Evolutionary conservation across 2,113 vertebrate genomes (phyloP), one percentile per base, ranked within the genome.

Genomic region (Poecile atricapillus): DNA sequence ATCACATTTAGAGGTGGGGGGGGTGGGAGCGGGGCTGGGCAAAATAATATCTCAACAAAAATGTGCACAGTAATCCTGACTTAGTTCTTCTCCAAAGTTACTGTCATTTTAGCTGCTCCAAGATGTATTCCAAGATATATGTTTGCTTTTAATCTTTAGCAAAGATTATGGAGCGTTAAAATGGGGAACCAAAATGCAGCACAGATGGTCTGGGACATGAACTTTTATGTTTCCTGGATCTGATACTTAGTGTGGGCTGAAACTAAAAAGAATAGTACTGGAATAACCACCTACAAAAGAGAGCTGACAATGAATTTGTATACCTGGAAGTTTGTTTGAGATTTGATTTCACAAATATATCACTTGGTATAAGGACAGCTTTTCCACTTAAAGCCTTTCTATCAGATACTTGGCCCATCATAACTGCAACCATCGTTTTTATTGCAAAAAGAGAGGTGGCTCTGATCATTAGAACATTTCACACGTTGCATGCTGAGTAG

Each of bases 391-490:
- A 30, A 56, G 5, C 3, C 13, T 59, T 84, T 43, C 16, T 85
- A 23, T 53, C 25, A 22, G 22, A 9, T 43, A 49, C 10, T 31
- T 90, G 27, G 16, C 58, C n/a, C n/a, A 53, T 69, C 11, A 16
- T 58, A 83, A 53, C 28, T 50, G 20, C 21, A 88, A 5, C 22
- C 43, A 63, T 20, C 1, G 41, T 86, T 90, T 89, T 31, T 67
- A 28, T 15, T 78, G 33, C 47, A 78, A 4, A 39, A 67, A 67
- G 35, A 63, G 19, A 80, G 11, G 49, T 55, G 74, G 9, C 33
- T 93, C 27, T 88, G 63, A 60, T 52, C 14, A 12, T 70, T 81
- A 79, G 37, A 81, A 78, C 24, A 71, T 84, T 84, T 94, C 69
- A n/a, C 27, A 52, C 62, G 65, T 83, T 77, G 27, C 59, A 52